phyloP scores from a whole-genome alignment of 2,888 invertebrate genomes.

The Erebia epiphron region DNA sequence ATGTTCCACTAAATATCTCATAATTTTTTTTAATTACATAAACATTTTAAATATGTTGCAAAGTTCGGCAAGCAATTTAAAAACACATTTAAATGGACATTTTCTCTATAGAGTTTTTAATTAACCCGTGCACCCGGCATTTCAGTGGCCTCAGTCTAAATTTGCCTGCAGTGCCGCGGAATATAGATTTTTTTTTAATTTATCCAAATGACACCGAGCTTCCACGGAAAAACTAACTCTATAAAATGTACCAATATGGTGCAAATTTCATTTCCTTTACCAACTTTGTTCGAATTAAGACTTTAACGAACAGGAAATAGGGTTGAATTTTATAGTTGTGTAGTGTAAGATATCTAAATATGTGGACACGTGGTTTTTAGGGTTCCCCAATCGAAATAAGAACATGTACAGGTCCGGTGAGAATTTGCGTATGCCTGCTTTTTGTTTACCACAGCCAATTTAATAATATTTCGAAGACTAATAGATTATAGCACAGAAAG shows the following conservation, averaged over 20 bases:
- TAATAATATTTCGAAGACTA: too few relatives aligned
- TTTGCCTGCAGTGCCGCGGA: slow-evolving; percentile 56
- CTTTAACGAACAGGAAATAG: slow-evolving; percentile 33
- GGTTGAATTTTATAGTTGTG: slow-evolving; percentile 42
- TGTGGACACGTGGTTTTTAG: slow-evolving; percentile 39
- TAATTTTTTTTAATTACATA: too few relatives aligned
- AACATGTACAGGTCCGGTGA: not conserved
- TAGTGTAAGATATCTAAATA: slow-evolving; percentile 28
- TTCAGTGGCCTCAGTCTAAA: slow-evolving; percentile 49
- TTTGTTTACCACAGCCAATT: not conserved
- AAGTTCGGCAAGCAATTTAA: too few relatives aligned
- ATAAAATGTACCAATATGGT: slow-evolving; percentile 34
- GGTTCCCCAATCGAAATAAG: not conserved
- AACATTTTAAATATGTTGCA: too few relatives aligned
- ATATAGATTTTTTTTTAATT: slow-evolving; percentile 32
- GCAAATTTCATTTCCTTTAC: slow-evolving; percentile 32
- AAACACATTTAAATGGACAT: too few relatives aligned
- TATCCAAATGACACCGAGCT: slow-evolving; percentile 27
- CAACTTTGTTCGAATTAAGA: slow-evolving; percentile 40
- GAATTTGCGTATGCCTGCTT: not conserved
- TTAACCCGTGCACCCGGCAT: not conserved
- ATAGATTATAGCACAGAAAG: too few relatives aligned
- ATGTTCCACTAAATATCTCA: too few relatives aligned
- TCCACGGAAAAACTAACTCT: slow-evolving; percentile 34
- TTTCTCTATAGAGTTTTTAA: too few relatives aligned